Evolutionary conservation across 2,113 vertebrate species (phyloP).

Genomic region (Arizona elegans): DNA sequence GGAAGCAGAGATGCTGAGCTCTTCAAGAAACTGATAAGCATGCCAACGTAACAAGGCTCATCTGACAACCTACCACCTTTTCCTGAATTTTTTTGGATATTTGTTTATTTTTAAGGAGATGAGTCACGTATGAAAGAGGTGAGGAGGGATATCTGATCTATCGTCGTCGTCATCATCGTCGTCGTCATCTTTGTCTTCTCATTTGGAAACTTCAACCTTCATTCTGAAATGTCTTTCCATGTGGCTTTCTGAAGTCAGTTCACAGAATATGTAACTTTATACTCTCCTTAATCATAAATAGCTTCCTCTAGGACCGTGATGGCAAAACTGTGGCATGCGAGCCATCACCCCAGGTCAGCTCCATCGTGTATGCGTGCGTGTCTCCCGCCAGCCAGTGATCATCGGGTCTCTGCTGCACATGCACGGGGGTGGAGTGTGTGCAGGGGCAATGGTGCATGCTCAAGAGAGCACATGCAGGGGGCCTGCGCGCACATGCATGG

Average conservation of each 20-base stretch:
- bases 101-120: not conserved
- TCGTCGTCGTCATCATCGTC: not conserved
- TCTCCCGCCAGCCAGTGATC: too few species aligned
- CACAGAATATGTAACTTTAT: not conserved
- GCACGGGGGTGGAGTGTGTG: too few species aligned
- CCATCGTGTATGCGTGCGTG: too few species aligned
- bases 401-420: too few species aligned
- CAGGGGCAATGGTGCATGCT: too few species aligned
- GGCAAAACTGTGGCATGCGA: too few species aligned
- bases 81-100: not conserved
- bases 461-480: too few species aligned
- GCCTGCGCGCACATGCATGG: too few species aligned
- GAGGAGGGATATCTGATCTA: not conserved
- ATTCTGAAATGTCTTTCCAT: not conserved
- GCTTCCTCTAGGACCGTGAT: not conserved
- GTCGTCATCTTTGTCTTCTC: not conserved
- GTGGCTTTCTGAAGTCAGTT: not conserved
- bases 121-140: not conserved
- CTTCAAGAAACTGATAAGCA: not conserved
- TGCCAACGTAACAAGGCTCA: not conserved
- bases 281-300: not conserved
- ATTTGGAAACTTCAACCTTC: not conserved
- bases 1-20: not conserved
- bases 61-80: not conserved
- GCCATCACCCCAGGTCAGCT: too few species aligned